Evolutionary conservation across 1,140 invertebrate species (phyloP).

Genomic region (Zaprionus inermis): DNA sequence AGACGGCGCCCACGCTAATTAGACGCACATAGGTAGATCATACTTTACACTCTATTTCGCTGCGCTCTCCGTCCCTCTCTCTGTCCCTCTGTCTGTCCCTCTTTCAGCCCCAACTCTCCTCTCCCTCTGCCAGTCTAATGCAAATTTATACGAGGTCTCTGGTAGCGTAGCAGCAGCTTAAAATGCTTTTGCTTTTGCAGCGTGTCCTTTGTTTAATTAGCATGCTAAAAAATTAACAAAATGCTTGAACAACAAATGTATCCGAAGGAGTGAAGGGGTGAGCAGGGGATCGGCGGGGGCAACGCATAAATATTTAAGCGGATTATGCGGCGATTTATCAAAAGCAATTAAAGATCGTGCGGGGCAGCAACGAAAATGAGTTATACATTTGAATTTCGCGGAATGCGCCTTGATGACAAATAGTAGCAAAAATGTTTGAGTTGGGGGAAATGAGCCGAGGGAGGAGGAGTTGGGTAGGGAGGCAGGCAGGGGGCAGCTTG

Average conservation of each 20-base stretch:
- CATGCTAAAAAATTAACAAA: slow-evolving; percentile 73
- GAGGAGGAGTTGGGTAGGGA: too few species aligned
- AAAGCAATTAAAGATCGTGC: slow-evolving; percentile 71
- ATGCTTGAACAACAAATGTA: slow-evolving; percentile 15
- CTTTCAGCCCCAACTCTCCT: background rate
- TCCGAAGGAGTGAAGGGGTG: too few species aligned
- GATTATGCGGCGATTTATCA: slow-evolving; percentile 81
- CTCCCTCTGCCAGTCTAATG: slow-evolving; percentile 47
- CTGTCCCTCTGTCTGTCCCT: background rate
- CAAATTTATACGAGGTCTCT: slow-evolving; percentile 71
- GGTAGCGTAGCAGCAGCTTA: too few species aligned
- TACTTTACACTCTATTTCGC: too few species aligned
- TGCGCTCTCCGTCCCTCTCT: background rate
- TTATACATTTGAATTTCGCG: slow-evolving; percentile 60
- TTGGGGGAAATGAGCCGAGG: background rate
- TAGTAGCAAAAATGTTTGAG: slow-evolving; percentile 79
- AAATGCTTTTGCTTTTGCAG: slow-evolving; percentile 50
- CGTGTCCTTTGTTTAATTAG: slow-evolving; percentile 81
- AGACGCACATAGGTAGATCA: slow-evolving; percentile 33
- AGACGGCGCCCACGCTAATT: slow-evolving; percentile 64
- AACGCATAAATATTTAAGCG: slow-evolving; percentile 71
- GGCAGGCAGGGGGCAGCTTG: slow-evolving; percentile 15
- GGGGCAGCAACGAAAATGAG: slow-evolving; percentile 45
- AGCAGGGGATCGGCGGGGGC: background rate
- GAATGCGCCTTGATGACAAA: slow-evolving; percentile 77